A percentile compares a stretch with the other conserved stretches of the same genome.
Conservation (phyloP, 92 coral and sea anemone genomes). For the Epizoanthus scotinus region DNA sequence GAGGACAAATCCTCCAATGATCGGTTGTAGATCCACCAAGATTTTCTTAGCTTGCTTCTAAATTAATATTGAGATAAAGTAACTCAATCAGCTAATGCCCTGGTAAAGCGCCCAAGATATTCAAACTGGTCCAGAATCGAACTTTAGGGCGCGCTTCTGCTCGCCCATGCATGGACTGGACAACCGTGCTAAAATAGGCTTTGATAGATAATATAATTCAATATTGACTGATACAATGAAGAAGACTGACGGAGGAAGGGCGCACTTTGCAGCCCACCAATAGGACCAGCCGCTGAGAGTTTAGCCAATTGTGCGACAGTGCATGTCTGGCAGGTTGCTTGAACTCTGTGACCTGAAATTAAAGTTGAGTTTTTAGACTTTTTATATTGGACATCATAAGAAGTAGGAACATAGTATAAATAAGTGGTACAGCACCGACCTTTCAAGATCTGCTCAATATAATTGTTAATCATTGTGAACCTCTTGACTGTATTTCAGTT, state of each 20-base stretch:
- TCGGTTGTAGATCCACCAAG: slow-evolving; percentile 5
- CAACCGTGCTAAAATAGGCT: slow-evolving; percentile 15
- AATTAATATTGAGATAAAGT: background rate
- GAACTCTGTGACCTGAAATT: slow-evolving; percentile 9
- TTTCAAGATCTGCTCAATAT: too few species aligned
- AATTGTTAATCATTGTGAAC: too few species aligned
- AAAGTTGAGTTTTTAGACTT: too few species aligned
- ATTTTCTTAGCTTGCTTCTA: slow-evolving; percentile 14
- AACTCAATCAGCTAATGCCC: background rate
- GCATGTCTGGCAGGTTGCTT: slow-evolving; percentile 28
- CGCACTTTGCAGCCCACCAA: slow-evolving; percentile 16
- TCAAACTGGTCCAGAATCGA: slow-evolving; percentile 21
- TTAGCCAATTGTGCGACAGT: slow-evolving; percentile 13
- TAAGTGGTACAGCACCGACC: too few species aligned
- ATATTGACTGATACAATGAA: slow-evolving; percentile 40
- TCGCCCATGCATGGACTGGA: slow-evolving; percentile 35
- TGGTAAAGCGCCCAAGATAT: slow-evolving; percentile 16
- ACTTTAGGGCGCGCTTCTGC: slow-evolving; percentile 34
- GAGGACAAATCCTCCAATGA: background rate
- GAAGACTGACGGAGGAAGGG: slow-evolving; percentile 18
- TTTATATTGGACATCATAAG: too few species aligned
- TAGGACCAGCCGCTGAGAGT: background rate
- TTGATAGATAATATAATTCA: slow-evolving; percentile 40
- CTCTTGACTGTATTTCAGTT: too few species aligned
- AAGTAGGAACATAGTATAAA: too few species aligned